Evolutionary conservation across 30 jellyfish, hydroid and myxozoan species (phyloP), one percentile per base, ranked within the genome.

Genomic region (Aurelia aurita): DNA sequence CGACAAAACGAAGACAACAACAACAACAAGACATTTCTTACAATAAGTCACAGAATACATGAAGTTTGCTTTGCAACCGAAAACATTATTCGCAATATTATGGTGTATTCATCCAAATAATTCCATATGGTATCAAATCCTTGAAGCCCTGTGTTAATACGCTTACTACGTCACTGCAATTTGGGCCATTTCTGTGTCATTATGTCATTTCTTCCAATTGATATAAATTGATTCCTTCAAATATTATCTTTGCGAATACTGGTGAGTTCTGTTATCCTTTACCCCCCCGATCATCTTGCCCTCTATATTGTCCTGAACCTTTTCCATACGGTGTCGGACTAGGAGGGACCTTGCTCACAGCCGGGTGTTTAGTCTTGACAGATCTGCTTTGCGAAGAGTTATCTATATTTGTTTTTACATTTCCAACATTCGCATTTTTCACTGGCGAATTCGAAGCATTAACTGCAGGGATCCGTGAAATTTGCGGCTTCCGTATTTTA

Each of bases 381-480:
- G 79, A 23, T 54, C 43, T 70, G 23, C 31, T 45, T 43, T 46
- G 86, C 54, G 32, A 25, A 18, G 86, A 13, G 46, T 14, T 25
- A 22, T 70, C 87, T 28, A 58, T 32, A 57, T 34, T 70, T 14
- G 93, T 59, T 43, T 83, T 64, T 9, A 70, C 84, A 22, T 34
- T 49, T 13, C 87, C 87, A 16, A 63, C 32, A 45, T 39, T 60
- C 15, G 88, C 26, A 49, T 39, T 39, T 77, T 70, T 83, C 5
- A 83, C 81, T 3, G 93, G 93, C 3, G 93, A 83, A n/a, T 69
- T 74, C 18, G 93, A 51, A 15, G 86, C 27, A 19, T 23, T 70
- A 21, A 83, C 77, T 0, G 93, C 87, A 8, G 93, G 93, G 13
- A 83, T 71, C 28, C 93, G 77, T 19, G 93, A 69, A 12, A 83